These are phyloP conservation scores for Drosophila lini DNA, from an alignment of 1,140 invertebrate genomes.

Conservation along the genomic window DNA sequence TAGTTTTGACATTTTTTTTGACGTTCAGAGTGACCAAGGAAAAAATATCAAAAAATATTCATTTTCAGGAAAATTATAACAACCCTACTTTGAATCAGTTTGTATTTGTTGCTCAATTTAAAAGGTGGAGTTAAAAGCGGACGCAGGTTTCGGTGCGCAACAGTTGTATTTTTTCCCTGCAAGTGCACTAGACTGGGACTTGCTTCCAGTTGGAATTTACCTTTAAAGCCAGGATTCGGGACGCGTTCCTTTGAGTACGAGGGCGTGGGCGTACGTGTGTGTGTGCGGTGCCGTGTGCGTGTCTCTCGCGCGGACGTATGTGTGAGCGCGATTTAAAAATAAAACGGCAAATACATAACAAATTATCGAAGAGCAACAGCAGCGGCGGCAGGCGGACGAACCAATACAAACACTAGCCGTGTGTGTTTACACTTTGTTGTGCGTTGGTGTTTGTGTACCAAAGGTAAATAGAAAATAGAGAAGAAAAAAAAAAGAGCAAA, in stretches of 20 bases:
- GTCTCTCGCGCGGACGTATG: constrained; percentile 12
- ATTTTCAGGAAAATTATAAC: too few relatives aligned
- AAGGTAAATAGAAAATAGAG: constrained; percentile 75
- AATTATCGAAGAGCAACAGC: constrained; percentile 62
- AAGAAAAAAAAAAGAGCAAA: constrained; percentile 22
- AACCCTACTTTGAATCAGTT: too few relatives aligned
- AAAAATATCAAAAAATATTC: too few relatives aligned
- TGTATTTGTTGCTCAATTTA: too few relatives aligned
- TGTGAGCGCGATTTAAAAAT: constrained; percentile 71
- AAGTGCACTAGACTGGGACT: constrained; percentile 7
- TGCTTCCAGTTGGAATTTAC: neutral
- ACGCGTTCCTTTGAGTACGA: neutral
- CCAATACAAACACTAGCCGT: constrained; percentile 49
- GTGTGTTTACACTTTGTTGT: constrained; percentile 65
- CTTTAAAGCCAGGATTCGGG: constrained; percentile 14
- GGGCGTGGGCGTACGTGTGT: constrained; percentile 20
- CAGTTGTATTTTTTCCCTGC: constrained; percentile 24
- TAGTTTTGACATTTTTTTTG: too few relatives aligned
- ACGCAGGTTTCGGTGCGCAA: constrained; percentile 9
- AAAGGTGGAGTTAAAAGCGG: constrained; percentile 1
- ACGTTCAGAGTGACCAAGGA: too few relatives aligned
- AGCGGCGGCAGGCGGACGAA: constrained; percentile 3
- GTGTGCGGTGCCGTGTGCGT: constrained; percentile 19
- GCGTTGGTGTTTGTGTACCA: constrained; percentile 59
- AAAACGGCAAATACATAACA: constrained; percentile 78